Conservation (phyloP, 2,797 vertebrate genomes). For the Oreonectes daqikongensis region DNA sequence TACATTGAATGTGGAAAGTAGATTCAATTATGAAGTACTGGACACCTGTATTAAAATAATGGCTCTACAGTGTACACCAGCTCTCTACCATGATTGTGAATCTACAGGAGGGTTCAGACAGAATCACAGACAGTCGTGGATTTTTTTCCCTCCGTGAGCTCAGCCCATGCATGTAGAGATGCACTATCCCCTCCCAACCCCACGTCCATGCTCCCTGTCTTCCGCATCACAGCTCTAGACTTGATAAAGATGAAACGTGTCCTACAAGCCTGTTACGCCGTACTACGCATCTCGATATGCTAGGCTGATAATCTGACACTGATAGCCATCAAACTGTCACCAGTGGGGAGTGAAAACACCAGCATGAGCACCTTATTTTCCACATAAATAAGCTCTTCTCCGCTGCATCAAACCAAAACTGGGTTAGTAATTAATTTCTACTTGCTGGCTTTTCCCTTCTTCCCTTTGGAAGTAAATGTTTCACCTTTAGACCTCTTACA, state of each 20-base stretch:
- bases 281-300: slow-evolving; percentile 70
- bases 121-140: too few species aligned
- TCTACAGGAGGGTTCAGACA: neutral
- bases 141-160: neutral
- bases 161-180: neutral
- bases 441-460: slow-evolving; percentile 50
- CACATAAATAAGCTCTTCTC: slow-evolving; percentile 72
- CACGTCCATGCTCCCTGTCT: slow-evolving; percentile 41
- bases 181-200: slow-evolving; percentile 3
- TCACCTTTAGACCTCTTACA: slow-evolving; percentile 50
- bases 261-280: slow-evolving; percentile 69
- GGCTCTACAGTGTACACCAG: too few species aligned
- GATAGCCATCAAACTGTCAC: slow-evolving; percentile 58
- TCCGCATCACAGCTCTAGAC: slow-evolving; percentile 65
- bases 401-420: slow-evolving; percentile 62
- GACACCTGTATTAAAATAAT: too few species aligned
- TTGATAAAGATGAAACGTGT: slow-evolving; percentile 76
- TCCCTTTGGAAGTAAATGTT: slow-evolving; percentile 65
- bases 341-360: slow-evolving; percentile 56
- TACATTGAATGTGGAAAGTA: neutral
- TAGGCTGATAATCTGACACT: slow-evolving; percentile 73
- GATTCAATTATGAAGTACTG: neutral
- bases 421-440: slow-evolving; percentile 71
- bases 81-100: neutral
- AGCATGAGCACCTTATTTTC: slow-evolving; percentile 60